Evolutionary conservation across 2,113 vertebrate genomes (phyloP).

Genomic region (Pongo pygmaeus): DNA sequence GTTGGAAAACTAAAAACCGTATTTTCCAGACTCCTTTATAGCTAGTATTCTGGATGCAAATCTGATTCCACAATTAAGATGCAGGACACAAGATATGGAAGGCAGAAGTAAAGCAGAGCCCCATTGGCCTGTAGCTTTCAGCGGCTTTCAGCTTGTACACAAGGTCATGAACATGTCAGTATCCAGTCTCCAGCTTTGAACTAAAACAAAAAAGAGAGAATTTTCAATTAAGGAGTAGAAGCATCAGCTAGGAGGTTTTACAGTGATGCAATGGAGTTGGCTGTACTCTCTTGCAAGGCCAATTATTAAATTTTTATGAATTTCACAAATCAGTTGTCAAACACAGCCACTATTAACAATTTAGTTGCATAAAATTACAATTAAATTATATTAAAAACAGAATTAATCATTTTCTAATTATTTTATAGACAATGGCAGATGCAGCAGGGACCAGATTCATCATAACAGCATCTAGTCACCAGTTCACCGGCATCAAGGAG

Average conservation of each 20-base stretch:
- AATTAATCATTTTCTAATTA: neutral
- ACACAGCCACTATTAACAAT: neutral
- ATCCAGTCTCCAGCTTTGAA: neutral
- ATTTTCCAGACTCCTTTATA: neutral
- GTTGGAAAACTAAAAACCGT: neutral
- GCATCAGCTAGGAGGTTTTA: neutral
- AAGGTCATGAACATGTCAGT: neutral
- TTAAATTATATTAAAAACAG: neutral
- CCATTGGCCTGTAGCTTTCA: neutral
- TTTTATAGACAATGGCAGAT: neutral
- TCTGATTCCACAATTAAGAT: neutral
- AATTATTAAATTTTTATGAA: conserved; percentile 3
- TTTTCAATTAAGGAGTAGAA: neutral
- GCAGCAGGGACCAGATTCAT: neutral
- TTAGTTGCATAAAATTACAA: neutral
- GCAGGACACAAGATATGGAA: neutral
- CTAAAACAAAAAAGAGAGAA: conserved; percentile 12
- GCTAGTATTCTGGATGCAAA: neutral
- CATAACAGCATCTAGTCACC: neutral
- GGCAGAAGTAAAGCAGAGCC: neutral
- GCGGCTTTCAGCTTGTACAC: neutral
- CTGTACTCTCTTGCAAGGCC: neutral
- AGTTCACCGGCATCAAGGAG: neutral
- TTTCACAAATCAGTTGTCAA: neutral
- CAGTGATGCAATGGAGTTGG: neutral